These are phyloP conservation scores for Macropis europaea DNA, from an alignment of 2,888 invertebrate species.

Conservation along the genomic window DNA sequence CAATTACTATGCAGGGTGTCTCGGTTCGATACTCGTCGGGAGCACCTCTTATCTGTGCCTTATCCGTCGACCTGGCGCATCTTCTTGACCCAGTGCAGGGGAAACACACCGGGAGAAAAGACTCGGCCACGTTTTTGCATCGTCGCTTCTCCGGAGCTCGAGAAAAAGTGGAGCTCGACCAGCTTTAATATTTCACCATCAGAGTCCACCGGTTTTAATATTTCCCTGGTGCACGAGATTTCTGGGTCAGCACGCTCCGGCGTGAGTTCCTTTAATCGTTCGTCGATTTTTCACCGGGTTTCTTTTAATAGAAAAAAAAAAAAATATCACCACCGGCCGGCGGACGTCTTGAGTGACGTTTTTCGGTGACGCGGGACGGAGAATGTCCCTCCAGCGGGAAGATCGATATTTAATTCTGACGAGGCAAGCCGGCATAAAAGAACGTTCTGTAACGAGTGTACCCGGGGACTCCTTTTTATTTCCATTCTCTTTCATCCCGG, in stretches of 20 bases:
- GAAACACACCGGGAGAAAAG: conserved; percentile 39
- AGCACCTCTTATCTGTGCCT: conserved; percentile 40
- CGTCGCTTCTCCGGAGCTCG: conserved; percentile 1
- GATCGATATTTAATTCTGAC: conserved; percentile 74
- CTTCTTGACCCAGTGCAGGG: conserved; percentile 45
- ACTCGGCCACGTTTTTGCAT: conserved; percentile 10
- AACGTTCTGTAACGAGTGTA: conserved; percentile 55
- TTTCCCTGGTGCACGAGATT: not conserved
- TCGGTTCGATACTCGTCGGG: conserved; percentile 18
- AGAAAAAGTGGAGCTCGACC: conserved; percentile 27
- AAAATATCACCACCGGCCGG: not conserved
- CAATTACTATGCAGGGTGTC: conserved; percentile 42
- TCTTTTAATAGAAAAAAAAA: no score
- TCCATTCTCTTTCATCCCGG: conserved; percentile 3
- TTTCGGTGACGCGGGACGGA: not conserved
- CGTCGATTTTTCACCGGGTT: not conserved
- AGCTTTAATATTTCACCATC: conserved; percentile 27
- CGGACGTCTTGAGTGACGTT: no score
- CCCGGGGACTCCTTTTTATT: conserved; percentile 19
- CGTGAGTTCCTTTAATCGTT: not conserved
- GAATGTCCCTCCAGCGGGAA: conserved; percentile 21
- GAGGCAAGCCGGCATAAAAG: conserved; percentile 64
- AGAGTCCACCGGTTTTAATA: not conserved
- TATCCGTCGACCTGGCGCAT: conserved; percentile 36
- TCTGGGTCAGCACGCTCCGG: conserved; percentile 21